These are phyloP conservation scores for Hippoglossus hippoglossus DNA, from an alignment of 2,797 vertebrate genomes.

Conservation along the genomic window DNA sequence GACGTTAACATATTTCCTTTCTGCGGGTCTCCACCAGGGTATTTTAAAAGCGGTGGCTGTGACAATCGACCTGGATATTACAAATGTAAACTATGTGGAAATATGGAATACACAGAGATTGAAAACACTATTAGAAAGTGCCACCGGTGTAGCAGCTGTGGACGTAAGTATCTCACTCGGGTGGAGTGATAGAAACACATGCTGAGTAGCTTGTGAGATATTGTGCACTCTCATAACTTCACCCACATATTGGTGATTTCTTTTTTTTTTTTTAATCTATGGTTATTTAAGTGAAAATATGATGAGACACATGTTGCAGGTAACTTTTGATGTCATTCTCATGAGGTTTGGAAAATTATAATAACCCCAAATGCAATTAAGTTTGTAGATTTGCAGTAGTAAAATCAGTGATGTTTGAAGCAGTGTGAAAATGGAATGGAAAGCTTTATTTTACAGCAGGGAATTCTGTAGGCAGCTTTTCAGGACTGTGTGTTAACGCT, in stretches of 20 bases:
- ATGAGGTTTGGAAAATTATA: background rate
- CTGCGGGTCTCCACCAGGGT: constrained; percentile 57
- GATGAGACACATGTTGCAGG: background rate
- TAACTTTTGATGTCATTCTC: background rate
- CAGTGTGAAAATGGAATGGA: too few species aligned
- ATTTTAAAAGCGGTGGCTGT: background rate
- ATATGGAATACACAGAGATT: fast-evolving
- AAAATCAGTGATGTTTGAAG: too few species aligned
- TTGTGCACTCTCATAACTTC: background rate
- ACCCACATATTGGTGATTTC: background rate
- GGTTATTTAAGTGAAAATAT: background rate
- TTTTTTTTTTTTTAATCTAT: too few species aligned
- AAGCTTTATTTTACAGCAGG: background rate
- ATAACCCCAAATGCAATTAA: too few species aligned
- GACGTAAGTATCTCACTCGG: constrained; percentile 42
- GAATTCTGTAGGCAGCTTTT: background rate
- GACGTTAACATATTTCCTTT: background rate
- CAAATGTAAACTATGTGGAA: constrained; percentile 36
- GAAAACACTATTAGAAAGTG: fast-evolving
- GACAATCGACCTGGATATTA: fast-evolving
- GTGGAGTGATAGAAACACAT: background rate
- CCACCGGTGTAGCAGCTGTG: fast-evolving
- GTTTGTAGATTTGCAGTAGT: background rate
- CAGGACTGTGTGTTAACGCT: constrained; percentile 5
- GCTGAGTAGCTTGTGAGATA: background rate